Evolutionary conservation across 2,113 vertebrate species (phyloP).

Genomic region (Salminus brasiliensis): DNA sequence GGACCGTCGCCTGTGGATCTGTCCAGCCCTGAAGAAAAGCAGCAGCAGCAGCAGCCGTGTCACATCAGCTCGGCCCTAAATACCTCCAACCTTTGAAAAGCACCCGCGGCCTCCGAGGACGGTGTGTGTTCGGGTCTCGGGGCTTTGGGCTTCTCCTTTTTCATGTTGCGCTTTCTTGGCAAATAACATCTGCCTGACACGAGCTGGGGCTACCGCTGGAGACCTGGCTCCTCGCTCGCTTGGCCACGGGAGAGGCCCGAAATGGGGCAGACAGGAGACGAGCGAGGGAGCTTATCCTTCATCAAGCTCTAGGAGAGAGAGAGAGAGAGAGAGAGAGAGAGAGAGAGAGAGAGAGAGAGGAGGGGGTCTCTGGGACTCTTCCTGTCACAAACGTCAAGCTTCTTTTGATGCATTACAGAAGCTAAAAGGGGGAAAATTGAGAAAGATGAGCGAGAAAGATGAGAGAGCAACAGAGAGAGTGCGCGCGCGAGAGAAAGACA

Average conservation of each 20-base stretch:
- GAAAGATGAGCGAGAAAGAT: conserved; percentile 49
- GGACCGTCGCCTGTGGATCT: neutral
- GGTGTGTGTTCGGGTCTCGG: neutral
- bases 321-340: conserved; percentile 65
- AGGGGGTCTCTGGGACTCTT: conserved; percentile 67
- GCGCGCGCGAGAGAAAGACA: neutral
- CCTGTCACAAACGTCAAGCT: conserved; percentile 75
- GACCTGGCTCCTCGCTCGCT: conserved; percentile 62
- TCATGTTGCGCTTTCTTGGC: conserved; percentile 16
- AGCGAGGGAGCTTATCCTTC: conserved; percentile 66
- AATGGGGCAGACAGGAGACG: conserved; percentile 78
- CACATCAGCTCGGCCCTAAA: neutral
- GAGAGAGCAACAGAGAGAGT: conserved; percentile 43
- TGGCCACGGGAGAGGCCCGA: conserved; percentile 72
- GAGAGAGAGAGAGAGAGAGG: no score
- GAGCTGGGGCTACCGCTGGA: conserved; percentile 71
- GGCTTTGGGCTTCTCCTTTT: neutral
- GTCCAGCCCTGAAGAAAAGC: neutral
- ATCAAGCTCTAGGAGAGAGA: conserved; percentile 43
- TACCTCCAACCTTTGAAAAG: neutral
- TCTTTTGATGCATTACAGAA: conserved; percentile 71
- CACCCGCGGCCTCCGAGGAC: neutral
- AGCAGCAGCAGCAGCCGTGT: neutral
- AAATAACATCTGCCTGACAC: conserved; percentile 72
- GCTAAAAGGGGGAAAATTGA: conserved; percentile 35